phyloP scores from a whole-genome alignment of 2,797 vertebrate species.

The Enteromius fasciolatus region DNA sequence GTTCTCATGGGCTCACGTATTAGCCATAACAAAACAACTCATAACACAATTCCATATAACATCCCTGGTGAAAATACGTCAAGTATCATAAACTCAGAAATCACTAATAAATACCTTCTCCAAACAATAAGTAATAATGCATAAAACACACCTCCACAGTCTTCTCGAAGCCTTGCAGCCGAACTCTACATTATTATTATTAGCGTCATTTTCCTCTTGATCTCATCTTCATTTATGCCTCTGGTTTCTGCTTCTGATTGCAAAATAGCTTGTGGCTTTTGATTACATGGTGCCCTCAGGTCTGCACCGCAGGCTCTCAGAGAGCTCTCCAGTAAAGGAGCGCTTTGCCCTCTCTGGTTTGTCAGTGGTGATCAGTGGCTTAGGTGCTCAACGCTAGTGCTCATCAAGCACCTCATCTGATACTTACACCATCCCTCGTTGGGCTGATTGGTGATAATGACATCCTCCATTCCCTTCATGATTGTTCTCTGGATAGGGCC shows the following conservation, averaged over 20 bases:
- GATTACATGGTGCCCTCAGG: conserved; percentile 58
- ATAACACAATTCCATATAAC: not conserved
- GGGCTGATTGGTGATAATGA: conserved; percentile 75
- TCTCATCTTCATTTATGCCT: conserved; percentile 44
- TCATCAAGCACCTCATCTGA: conserved; percentile 51
- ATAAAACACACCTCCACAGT: conserved; percentile 19
- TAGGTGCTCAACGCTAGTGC: conserved; percentile 37
- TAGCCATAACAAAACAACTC: conserved; percentile 11
- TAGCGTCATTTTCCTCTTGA: conserved; percentile 48
- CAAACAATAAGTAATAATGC: conserved; percentile 18
- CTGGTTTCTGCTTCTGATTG: conserved; percentile 41
- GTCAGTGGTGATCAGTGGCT: conserved; percentile 49
- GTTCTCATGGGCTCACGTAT: not conserved
- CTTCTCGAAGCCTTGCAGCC: not conserved
- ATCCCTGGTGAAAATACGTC: not conserved
- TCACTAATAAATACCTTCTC: not conserved
- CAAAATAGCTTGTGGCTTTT: conserved; percentile 49
- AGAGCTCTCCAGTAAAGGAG: conserved; percentile 40
- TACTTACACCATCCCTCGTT: conserved; percentile 66
- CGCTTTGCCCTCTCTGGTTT: conserved; percentile 32
- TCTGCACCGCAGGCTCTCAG: conserved; percentile 40
- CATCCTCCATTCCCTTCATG: conserved; percentile 68
- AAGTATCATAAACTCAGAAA: not conserved
- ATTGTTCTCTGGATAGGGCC: conserved; percentile 71
- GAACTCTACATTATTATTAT: conserved; percentile 29